Evolutionary conservation across 2,888 invertebrate species (phyloP).

Genomic region (Quadroppia sp.): DNA sequence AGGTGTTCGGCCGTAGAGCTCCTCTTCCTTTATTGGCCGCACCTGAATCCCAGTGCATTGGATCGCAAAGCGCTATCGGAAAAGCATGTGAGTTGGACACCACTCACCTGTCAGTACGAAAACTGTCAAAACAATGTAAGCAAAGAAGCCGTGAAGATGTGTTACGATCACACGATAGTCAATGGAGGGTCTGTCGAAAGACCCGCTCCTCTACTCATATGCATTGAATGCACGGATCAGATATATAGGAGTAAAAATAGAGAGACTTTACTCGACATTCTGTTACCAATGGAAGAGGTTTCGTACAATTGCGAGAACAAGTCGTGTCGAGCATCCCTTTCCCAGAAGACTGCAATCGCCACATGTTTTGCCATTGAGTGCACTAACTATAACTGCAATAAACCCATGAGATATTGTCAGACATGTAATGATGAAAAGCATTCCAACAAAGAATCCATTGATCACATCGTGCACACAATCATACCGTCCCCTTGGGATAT

Average conservation of each 20-base stretch:
- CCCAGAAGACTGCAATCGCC: constrained; percentile 84
- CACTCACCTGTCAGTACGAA: constrained; percentile 74
- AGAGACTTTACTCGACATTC: constrained; percentile 62
- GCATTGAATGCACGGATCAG: constrained; percentile 80
- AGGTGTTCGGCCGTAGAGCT: constrained; percentile 93
- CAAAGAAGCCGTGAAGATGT: constrained; percentile 55
- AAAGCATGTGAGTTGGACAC: constrained; percentile 53
- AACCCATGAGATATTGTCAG: constrained; percentile 87
- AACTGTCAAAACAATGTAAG: constrained; percentile 65
- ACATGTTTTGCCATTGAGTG: constrained; percentile 97
- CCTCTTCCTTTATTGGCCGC: constrained; percentile 98
- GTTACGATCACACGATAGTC: constrained; percentile 62
- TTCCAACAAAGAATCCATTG: constrained; percentile 60
- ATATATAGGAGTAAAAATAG: constrained; percentile 53
- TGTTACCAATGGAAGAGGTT: constrained; percentile 87
- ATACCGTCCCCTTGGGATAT: constrained; percentile 82
- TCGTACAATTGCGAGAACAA: constrained; percentile 95
- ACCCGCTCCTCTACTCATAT: constrained; percentile 90
- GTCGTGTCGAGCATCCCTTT: constrained; percentile 60
- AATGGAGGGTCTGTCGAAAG: constrained; percentile 58
- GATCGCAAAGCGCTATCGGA: constrained; percentile 63
- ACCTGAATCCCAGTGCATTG: constrained; percentile 86
- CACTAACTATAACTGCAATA: constrained; percentile 90
- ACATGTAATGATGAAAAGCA: constrained; percentile 85
- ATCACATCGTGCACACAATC: constrained; percentile 84